Base-by-base conservation (phyloP, 92 coral and sea anemone species). In the Porites rus region DNA sequence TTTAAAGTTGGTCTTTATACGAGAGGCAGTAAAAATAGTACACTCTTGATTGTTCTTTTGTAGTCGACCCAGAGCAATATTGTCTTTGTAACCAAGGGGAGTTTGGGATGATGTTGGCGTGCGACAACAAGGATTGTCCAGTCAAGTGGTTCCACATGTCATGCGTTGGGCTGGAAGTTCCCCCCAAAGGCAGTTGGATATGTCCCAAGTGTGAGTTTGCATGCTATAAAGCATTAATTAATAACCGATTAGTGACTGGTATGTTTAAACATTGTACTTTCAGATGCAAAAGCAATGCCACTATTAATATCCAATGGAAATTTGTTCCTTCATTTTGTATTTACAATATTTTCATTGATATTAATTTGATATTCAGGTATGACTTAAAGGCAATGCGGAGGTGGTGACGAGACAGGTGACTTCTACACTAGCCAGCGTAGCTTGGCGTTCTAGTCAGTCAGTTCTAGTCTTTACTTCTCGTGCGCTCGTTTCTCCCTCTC, bases 71-170 rank as follows among this genome's bases (percentile, higher is more conserved):
- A 24, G 88, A 82, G 25, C 79, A 65, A 60, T 88, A 82, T 68
- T 88, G 88, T 69, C 53, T 89, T 21, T 89, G 92, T 65, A 89
- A 89, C 75, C 89, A 89, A 65, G 80, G 80, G 46, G 89, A 89
- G 67, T 89, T 89, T 72, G 92, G 92, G 9, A 17, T 89, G 80
- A 89, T 89, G 92, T 70, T 89, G 86, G 85, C 89, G 12, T 89
- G 92, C 71, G 86, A 89, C 72, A 86, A 78, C 69, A 78, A 60
- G 50, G 76, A 77, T 53, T 89, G 92, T 78, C 20, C 80, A 13
- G 59, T 84, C 38, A 67, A 71, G 79, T 84, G 88, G 92, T 89
- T 89, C 76, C 92, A 89, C 67, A 58, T 78, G 43, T 58, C 72
- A 43, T 89, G 92, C 51, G 89, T 89, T 46, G 92, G 92, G 11